Conservation (phyloP, 2,113 vertebrate species). For the sheep (Ovis aries) region ARS-UI_Ramb_v3.0 NC_056054.1:80806501-80807000, state of each 20-base stretch:
- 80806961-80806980: background rate
- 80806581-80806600: background rate
- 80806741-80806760: background rate
- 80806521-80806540: constrained; percentile 4
- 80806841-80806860: background rate
- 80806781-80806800: background rate
- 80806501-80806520: background rate
- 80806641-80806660: background rate
- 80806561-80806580: background rate
- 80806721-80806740: background rate
- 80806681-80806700: background rate
- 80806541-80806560: background rate
- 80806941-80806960: background rate
- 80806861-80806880: background rate
- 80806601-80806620: background rate
- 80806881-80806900: background rate
- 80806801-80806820: background rate
- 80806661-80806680: background rate
- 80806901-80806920: background rate
- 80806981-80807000: background rate
- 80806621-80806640: background rate
- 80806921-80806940: background rate
- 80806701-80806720: background rate
- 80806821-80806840: background rate
- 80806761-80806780: constrained; percentile 1